These are phyloP conservation scores for Pomacea canaliculata DNA, from an alignment of 2,888 invertebrate species.

Conservation along the genomic window DNA sequence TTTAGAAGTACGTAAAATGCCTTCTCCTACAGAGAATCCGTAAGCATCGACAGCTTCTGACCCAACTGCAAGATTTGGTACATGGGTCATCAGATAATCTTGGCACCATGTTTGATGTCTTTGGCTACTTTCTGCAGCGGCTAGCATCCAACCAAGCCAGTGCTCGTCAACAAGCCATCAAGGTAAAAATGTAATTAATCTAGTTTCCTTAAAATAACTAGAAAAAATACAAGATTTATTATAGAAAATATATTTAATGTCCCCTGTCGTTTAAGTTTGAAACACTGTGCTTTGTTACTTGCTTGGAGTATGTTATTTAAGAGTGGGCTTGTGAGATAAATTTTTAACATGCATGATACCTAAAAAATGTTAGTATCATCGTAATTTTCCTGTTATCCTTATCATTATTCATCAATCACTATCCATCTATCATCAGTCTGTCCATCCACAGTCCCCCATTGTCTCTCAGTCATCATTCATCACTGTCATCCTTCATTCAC, in stretches of 20 bases:
- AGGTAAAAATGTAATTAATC: conserved; percentile 49
- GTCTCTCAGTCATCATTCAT: too few species aligned
- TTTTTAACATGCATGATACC: too few species aligned
- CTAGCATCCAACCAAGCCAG: conserved; percentile 85
- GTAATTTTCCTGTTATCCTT: too few species aligned
- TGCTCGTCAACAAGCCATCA: conserved; percentile 82
- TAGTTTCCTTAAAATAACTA: neutral
- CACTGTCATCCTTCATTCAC: too few species aligned
- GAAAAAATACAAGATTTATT: neutral
- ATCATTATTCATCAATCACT: too few species aligned
- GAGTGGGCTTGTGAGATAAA: too few species aligned
- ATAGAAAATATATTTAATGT: neutral
- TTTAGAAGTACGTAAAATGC: too few species aligned
- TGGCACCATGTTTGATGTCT: conserved; percentile 82
- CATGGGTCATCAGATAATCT: conserved; percentile 71
- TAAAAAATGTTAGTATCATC: too few species aligned
- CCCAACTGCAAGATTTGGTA: conserved; percentile 76
- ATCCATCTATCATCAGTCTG: too few species aligned
- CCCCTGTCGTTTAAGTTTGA: neutral
- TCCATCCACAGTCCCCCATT: too few species aligned
- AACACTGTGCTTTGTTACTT: neutral
- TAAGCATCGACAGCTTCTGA: conserved; percentile 83
- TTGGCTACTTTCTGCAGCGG: conserved; percentile 89
- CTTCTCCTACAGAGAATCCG: conserved; percentile 74
- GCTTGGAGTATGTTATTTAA: too few species aligned